phyloP scores from a whole-genome alignment of 2,888 invertebrate genomes.

The Lepidochitona cinerea region DNA sequence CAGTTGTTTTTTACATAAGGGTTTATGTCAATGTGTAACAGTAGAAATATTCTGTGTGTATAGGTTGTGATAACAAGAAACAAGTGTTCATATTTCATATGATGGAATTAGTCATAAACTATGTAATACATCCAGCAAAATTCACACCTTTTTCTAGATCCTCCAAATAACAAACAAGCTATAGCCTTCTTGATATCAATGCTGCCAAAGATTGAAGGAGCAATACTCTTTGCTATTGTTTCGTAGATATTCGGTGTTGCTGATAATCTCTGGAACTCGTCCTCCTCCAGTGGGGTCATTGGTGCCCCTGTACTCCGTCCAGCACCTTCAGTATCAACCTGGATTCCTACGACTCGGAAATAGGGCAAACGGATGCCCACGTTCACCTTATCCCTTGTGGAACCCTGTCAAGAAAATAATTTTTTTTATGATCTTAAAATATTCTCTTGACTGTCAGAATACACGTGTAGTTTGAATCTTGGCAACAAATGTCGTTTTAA shows the following conservation, averaged over 20 bases:
- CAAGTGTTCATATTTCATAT: no score
- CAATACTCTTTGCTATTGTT: conserved; percentile 88
- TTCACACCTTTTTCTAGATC: conserved; percentile 75
- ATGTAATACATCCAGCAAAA: no score
- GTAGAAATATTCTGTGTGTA: no score
- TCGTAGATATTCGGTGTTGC: conserved; percentile 90
- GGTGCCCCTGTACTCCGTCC: conserved; percentile 62
- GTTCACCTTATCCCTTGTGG: conserved; percentile 75
- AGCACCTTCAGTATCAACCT: conserved; percentile 80
- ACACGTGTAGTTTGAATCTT: no score
- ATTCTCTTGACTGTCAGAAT: no score
- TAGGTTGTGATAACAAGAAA: no score
- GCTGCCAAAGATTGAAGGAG: conserved; percentile 97
- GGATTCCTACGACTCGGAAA: conserved; percentile 92
- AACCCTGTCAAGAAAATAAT: conserved; percentile 75
- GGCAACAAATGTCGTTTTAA: no score
- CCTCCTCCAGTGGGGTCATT: conserved; percentile 76
- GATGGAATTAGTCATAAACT: no score
- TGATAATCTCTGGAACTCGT: conserved; percentile 86
- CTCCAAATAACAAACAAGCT: conserved; percentile 94
- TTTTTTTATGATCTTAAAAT: no score
- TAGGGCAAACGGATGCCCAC: conserved; percentile 96
- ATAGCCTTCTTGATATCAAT: conserved; percentile 97
- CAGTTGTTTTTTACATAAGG: no score
- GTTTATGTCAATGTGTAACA: no score